A percentile compares a stretch with the other conserved stretches of the same genome.
These are phyloP conservation scores for Caenorhabditis becei DNA, from an alignment of 2,888 invertebrate genomes.

Conservation along the genomic window DNA sequence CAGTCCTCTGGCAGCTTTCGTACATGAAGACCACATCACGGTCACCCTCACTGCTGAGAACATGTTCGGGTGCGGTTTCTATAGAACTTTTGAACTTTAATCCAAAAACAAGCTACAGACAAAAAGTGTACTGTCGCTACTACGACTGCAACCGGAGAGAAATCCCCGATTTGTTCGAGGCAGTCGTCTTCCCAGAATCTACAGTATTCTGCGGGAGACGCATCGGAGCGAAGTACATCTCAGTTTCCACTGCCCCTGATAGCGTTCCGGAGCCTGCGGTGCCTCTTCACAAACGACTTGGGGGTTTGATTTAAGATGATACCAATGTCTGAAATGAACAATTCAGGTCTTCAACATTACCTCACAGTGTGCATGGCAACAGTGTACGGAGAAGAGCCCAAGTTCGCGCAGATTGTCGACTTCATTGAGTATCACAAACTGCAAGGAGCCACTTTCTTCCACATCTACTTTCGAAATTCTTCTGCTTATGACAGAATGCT, in stretches of 20 bases:
- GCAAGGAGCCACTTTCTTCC: conserved; percentile 58
- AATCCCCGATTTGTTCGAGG: conserved; percentile 16
- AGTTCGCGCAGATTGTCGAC: conserved; percentile 53
- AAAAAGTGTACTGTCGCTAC: conserved; percentile 43
- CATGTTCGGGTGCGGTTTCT: conserved; percentile 39
- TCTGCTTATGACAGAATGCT: conserved; percentile 36
- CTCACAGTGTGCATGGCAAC: conserved; percentile 56
- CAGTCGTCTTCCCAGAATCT: conserved; percentile 40
- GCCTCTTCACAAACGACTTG: conserved; percentile 10
- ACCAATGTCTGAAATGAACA: too few species aligned
- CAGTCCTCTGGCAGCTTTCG: conserved; percentile 31
- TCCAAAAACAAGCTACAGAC: conserved; percentile 10
- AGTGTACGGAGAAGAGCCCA: conserved; percentile 47
- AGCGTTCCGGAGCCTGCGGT: conserved; percentile 32
- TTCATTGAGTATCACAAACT: conserved; percentile 57
- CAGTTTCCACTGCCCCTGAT: conserved; percentile 4
- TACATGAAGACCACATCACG: conserved; percentile 25
- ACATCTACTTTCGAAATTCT: conserved; percentile 42
- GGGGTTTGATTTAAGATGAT: conserved; percentile 1
- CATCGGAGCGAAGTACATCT: conserved; percentile 50
- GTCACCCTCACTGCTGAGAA: conserved; percentile 41
- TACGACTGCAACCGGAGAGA: conserved; percentile 48
- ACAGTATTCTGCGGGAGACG: conserved; percentile 49
- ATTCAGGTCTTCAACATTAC: conserved; percentile 20
- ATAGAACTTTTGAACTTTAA: too few species aligned